A percentile compares a stretch with the other conserved stretches of the same genome.
These are phyloP conservation scores for Tangara arthus DNA, from an alignment of 2,797 vertebrate species.

Conservation along the genomic window DNA sequence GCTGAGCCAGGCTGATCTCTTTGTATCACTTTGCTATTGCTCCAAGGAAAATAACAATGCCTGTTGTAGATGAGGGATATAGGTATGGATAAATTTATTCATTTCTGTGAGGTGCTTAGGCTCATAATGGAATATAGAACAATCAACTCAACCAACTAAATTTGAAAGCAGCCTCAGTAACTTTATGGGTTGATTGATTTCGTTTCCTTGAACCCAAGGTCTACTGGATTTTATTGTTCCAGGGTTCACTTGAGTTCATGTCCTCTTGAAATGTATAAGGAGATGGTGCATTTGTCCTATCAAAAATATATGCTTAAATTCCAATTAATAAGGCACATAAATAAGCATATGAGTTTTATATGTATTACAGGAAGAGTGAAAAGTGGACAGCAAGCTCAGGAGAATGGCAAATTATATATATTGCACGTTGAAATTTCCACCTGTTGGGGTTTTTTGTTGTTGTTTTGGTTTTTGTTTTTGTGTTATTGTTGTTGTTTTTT, in stretches of 20 bases:
- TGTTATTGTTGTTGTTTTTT: neutral
- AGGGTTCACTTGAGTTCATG: neutral
- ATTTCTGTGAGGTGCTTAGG: neutral
- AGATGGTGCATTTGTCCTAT: neutral
- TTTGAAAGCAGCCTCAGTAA: neutral
- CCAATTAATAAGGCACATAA: neutral
- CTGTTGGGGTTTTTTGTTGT: neutral
- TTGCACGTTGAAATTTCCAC: neutral
- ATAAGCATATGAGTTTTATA: neutral
- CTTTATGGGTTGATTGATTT: neutral
- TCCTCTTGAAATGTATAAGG: neutral
- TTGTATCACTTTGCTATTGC: neutral
- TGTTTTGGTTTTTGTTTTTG: neutral
- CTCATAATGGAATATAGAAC: neutral
- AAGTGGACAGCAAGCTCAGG: neutral
- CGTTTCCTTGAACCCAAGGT: neutral
- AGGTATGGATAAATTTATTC: neutral
- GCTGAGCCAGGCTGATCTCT: neutral
- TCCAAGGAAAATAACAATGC: neutral
- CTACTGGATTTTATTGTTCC: neutral
- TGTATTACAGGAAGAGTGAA: neutral
- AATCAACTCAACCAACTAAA: neutral
- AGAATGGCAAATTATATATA: neutral
- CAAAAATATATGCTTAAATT: neutral
- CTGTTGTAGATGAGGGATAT: neutral